Percentiles rank a stretch among this genome's conserved stretches.
phyloP scores from a whole-genome alignment of 2,888 invertebrate genomes.

The Celastrina argiolus region DNA sequence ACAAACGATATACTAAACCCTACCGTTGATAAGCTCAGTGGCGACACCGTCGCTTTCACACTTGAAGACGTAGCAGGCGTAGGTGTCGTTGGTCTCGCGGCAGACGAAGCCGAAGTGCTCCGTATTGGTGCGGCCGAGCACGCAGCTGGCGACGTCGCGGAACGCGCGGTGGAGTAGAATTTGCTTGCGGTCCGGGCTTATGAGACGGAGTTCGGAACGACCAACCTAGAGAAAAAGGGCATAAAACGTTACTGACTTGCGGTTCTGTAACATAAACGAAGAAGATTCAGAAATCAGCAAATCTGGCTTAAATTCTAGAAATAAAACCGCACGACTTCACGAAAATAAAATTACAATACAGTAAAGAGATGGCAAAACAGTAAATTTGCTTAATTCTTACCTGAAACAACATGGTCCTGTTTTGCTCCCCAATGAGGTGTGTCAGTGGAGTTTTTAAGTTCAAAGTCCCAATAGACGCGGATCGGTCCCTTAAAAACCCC shows the following conservation, averaged over 20 bases:
- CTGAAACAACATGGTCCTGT: conserved; percentile 95
- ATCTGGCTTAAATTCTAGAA: too few relatives aligned
- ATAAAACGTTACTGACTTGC: too few relatives aligned
- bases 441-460: conserved; percentile 65
- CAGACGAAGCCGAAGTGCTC: conserved; percentile 97
- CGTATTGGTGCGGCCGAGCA: conserved; percentile 86
- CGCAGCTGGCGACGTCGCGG: conserved; percentile 92
- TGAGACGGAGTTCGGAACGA: conserved; percentile 89
- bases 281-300: too few relatives aligned
- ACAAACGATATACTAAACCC: conserved; percentile 28
- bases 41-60: conserved; percentile 92
- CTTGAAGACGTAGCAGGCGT: conserved; percentile 88
- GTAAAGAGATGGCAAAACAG: too few relatives aligned
- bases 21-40: conserved; percentile 86
- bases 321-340: too few relatives aligned
- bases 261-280: too few relatives aligned
- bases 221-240: conserved; percentile 80
- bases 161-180: conserved; percentile 91
- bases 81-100: conserved; percentile 82
- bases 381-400: too few relatives aligned
- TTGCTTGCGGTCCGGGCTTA: conserved; percentile 95
- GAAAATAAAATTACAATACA: too few relatives aligned
- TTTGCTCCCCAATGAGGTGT: conserved; percentile 82
- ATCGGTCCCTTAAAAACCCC: conserved; percentile 73
- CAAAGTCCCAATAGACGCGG: conserved; percentile 80